Evolutionary conservation across 2,113 vertebrate genomes (phyloP), one percentile per base, ranked within the genome.

Genomic region (Eptatretus burgeri): DNA sequence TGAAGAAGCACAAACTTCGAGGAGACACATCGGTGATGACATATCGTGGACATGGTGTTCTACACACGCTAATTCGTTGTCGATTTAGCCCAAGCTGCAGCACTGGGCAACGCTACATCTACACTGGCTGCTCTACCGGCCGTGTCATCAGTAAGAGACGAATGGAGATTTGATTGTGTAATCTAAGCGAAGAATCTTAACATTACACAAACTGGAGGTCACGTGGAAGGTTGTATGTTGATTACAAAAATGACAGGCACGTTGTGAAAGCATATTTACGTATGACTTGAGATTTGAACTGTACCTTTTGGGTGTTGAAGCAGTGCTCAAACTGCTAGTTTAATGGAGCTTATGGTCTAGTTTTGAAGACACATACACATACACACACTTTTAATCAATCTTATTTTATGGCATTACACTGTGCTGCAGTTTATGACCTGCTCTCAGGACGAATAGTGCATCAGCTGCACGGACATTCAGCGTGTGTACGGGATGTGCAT

Each of bases 11-110:
- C 70, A 82, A 81, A 68, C 77, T 89, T 66, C 77, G 77, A 0
- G 85, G 85, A 67, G 76, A 89, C 74, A 89, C 83, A 18, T 89
- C 85, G 1, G 75, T 89, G 70, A 89, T 87, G 85, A 86, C 82
- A 1, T 89, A 87, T 71, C 74, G 84, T 2, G 85, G 85, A 62
- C 85, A 89, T 1, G 85, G 83, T 2, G 84, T 87, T 18, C 76
- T 86, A 20, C 84, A 86, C 71, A 87, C 85, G 0, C 79, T 89
- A 49, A 82, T 89, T 69, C 80, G 85, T 65, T 82, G 84, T 71
- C 80, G 83, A 2, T 87, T 89, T 74, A 87, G 83, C 1, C 84
- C 85, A 0, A 74, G 75, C 62, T 82, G 82, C 70, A 86, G 74
- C 71, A 87, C 85, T 0, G 85, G 85, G 2, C 83, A 87, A 71